phyloP scores from a whole-genome alignment of 2,797 vertebrate species.

The Tinamus major region DNA sequence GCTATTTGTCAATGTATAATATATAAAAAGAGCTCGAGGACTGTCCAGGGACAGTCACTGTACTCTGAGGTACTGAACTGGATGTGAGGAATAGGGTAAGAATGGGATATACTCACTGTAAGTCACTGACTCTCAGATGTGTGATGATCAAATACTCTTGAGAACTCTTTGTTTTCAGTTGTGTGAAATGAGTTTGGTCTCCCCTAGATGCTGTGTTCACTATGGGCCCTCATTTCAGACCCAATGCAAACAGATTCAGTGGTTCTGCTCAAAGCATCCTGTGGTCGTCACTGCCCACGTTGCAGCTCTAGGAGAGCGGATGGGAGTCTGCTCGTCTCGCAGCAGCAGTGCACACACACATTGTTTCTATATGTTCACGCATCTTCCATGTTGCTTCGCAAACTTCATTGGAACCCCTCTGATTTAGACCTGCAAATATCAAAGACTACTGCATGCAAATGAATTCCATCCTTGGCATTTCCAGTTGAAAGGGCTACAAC shows the following conservation, averaged over 20 bases:
- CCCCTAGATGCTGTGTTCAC: background rate
- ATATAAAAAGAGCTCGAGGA: background rate
- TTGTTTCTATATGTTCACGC: background rate
- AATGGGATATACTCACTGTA: background rate
- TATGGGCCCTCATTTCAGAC: background rate
- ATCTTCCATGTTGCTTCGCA: background rate
- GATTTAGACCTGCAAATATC: background rate
- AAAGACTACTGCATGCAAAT: background rate
- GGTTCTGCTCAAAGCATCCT: background rate
- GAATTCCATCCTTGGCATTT: background rate
- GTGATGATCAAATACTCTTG: background rate
- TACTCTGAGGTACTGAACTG: background rate
- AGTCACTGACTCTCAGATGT: background rate
- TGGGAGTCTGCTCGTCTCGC: background rate
- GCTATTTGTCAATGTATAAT: background rate
- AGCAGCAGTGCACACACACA: background rate
- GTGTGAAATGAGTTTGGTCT: background rate
- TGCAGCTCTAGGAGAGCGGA: background rate
- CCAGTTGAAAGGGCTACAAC: constrained; percentile 33
- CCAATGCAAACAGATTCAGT: background rate
- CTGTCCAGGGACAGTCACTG: background rate
- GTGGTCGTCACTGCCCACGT: background rate
- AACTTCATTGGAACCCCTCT: background rate
- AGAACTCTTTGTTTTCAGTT: background rate
- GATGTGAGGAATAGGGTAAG: background rate